phyloP scores from a whole-genome alignment of 2,888 invertebrate species.

The Epirrita christyi region DNA sequence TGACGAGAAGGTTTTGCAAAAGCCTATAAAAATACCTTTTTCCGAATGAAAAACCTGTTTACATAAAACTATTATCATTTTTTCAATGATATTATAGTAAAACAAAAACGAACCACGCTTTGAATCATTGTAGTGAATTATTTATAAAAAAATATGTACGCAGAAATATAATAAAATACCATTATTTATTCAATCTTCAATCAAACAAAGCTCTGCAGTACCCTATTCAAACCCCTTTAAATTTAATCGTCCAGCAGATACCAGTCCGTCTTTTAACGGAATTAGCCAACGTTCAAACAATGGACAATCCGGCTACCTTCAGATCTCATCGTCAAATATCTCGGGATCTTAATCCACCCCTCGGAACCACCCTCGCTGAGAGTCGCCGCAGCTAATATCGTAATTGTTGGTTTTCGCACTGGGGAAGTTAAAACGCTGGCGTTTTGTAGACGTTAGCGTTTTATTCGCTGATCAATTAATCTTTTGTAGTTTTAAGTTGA shows the following conservation, averaged over 20 bases:
- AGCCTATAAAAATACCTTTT: too few species aligned
- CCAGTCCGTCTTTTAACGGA: constrained; percentile 42
- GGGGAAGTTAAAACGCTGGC: constrained; percentile 9
- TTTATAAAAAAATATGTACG: too few species aligned
- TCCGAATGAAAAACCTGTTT: too few species aligned
- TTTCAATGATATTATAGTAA: too few species aligned
- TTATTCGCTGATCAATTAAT: neutral
- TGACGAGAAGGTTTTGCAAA: too few species aligned
- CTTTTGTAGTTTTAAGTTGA: too few species aligned
- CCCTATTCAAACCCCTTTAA: constrained; percentile 28
- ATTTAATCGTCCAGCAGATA: constrained; percentile 33
- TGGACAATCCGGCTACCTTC: constrained; percentile 59
- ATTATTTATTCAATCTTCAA: too few species aligned
- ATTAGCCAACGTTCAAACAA: constrained; percentile 58
- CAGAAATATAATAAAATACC: too few species aligned
- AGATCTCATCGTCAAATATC: constrained; percentile 76
- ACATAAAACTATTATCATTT: too few species aligned
- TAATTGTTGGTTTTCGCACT: constrained; percentile 47
- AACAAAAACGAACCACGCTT: too few species aligned
- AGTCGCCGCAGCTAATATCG: constrained; percentile 54
- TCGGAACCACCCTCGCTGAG: constrained; percentile 32
- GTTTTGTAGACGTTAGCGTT: neutral
- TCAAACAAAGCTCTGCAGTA: constrained; percentile 12
- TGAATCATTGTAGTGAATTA: too few species aligned
- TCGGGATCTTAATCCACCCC: constrained; percentile 70